These are phyloP conservation scores for Microhierax caerulescens DNA, from an alignment of 2,797 vertebrate genomes.

Conservation along the genomic window DNA sequence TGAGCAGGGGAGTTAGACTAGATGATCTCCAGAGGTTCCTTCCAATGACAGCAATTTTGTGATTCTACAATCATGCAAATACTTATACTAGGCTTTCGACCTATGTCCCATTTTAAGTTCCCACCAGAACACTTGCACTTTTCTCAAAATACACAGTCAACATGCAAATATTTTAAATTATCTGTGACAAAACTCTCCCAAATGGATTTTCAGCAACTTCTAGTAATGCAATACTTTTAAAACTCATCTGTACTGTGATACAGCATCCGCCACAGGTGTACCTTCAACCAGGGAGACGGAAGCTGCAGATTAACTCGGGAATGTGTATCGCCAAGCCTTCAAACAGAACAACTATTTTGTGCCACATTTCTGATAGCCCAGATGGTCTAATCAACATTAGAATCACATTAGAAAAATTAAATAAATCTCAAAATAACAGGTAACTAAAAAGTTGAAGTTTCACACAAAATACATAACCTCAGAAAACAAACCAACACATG, in stretches of 20 bases:
- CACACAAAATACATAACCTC: not conserved
- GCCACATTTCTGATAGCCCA: not conserved
- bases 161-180: not conserved
- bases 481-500: not conserved
- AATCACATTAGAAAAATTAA: not conserved
- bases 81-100: not conserved
- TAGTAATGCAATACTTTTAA: not conserved
- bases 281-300: not conserved
- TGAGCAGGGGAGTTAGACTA: not conserved
- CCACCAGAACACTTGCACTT: not conserved
- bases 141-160: not conserved
- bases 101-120: not conserved
- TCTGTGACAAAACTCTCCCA: not conserved
- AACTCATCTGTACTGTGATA: not conserved
- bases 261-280: not conserved
- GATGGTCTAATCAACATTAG: not conserved
- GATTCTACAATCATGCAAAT: not conserved
- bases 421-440: not conserved
- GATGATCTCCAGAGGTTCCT: not conserved
- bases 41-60: not conserved
- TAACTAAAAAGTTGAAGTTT: not conserved
- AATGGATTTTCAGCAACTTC: not conserved
- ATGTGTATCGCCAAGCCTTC: not conserved
- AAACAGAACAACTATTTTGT: not conserved
- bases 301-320: not conserved